These are phyloP conservation scores for Caenorhabditis sulstoni DNA, from an alignment of 2,888 invertebrate genomes.

Conservation along the genomic window DNA sequence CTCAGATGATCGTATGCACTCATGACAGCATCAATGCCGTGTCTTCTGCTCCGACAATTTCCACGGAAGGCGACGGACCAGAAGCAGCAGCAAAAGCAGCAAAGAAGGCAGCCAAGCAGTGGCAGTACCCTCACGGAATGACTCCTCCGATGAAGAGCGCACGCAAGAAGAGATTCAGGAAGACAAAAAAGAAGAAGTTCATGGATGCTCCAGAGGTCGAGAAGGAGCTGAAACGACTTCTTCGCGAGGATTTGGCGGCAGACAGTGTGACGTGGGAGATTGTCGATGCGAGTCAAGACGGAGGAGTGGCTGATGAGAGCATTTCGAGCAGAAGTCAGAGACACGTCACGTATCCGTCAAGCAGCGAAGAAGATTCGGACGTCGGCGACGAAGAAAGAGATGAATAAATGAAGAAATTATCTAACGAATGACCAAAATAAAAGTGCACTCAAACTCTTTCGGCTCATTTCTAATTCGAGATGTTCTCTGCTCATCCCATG, in stretches of 20 bases:
- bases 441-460: conserved; percentile 14
- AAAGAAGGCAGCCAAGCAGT: conserved; percentile 87
- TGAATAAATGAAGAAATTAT: not conserved
- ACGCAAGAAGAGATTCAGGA: conserved; percentile 85
- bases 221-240: conserved; percentile 92
- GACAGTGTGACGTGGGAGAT: conserved; percentile 76
- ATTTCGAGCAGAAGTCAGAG: conserved; percentile 10
- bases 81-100: conserved; percentile 37
- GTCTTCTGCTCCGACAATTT: conserved; percentile 2
- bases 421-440: not conserved
- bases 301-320: conserved; percentile 45
- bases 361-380: conserved; percentile 46
- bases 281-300: conserved; percentile 63
- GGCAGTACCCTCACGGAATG: conserved; percentile 93
- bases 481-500: conserved; percentile 39
- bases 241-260: conserved; percentile 82
- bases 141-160: conserved; percentile 97
- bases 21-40: conserved; percentile 45
- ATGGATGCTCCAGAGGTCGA: conserved; percentile 80
- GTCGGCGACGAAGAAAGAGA: conserved; percentile 40
- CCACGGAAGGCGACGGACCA: conserved; percentile 14
- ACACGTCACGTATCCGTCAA: conserved; percentile 42
- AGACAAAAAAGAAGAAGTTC: conserved; percentile 87
- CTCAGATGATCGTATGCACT: conserved; percentile 85
- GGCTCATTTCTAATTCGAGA: conserved; percentile 2